These are phyloP conservation scores for Drosophila parabipectinata DNA, from an alignment of 1,140 invertebrate genomes.

Conservation along the genomic window DNA sequence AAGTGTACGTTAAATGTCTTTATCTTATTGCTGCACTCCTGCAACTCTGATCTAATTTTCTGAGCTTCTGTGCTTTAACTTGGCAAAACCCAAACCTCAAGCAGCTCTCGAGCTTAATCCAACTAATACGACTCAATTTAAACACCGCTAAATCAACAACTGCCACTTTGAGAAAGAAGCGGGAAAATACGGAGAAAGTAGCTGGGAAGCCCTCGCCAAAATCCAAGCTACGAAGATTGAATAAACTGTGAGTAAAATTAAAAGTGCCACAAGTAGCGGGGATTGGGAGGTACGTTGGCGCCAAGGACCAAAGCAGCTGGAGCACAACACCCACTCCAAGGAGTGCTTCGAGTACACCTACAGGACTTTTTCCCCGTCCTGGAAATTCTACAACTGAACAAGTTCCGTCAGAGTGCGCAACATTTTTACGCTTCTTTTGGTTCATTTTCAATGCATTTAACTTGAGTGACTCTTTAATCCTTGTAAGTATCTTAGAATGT, in stretches of 20 bases:
- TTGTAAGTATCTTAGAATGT: conserved; percentile 77
- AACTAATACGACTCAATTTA: conserved; percentile 81
- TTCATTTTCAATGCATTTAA: conserved; percentile 84
- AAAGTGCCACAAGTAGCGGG: conserved; percentile 68
- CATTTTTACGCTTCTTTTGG: conserved; percentile 82
- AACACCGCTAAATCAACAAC: conserved; percentile 84
- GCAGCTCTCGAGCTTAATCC: conserved; percentile 64
- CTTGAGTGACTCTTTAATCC: conserved; percentile 84
- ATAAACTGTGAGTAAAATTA: conserved; percentile 81
- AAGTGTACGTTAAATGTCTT: background rate
- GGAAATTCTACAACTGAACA: conserved; percentile 22
- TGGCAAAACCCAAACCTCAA: conserved; percentile 41
- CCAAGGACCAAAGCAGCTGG: conserved; percentile 19
- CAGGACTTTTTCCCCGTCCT: conserved; percentile 5
- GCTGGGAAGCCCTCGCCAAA: conserved; percentile 20
- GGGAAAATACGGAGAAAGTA: conserved; percentile 12
- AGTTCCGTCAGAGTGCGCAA: conserved; percentile 71
- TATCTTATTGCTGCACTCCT: background rate
- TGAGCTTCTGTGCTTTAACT: background rate
- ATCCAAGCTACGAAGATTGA: conserved; percentile 66
- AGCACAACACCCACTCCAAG: conserved; percentile 13
- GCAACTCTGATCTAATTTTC: background rate
- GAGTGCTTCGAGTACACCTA: conserved; percentile 33
- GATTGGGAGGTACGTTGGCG: background rate
- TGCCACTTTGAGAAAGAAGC: conserved; percentile 60